Conservation (phyloP, 1,140 invertebrate species). For the Zaprionus davidi region DNA sequence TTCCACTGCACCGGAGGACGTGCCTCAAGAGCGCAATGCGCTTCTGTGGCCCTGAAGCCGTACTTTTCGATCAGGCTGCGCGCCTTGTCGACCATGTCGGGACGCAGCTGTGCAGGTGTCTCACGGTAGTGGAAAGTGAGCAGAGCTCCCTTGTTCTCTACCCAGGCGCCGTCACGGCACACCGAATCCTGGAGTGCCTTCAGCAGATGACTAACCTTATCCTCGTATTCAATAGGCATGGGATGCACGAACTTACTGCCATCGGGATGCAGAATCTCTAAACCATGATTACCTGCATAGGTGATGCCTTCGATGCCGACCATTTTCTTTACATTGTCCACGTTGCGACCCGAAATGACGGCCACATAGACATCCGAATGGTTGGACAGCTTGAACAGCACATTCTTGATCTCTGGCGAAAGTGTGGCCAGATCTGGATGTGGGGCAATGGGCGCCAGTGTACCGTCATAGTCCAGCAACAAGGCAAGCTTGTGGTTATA, state of each 20-base stretch:
- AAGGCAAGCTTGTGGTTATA: conserved; percentile 93
- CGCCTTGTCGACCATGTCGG: conserved; percentile 88
- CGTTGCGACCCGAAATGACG: conserved; percentile 93
- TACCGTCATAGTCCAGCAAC: conserved; percentile 95
- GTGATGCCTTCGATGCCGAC: conserved; percentile 95
- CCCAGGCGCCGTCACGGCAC: conserved; percentile 94
- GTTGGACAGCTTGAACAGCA: conserved; percentile 93
- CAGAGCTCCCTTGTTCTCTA: conserved; percentile 95
- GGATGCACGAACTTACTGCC: conserved; percentile 95
- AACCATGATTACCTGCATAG: conserved; percentile 95
- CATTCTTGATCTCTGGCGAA: conserved; percentile 93
- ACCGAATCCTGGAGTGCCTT: conserved; percentile 93
- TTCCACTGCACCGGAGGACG: conserved; percentile 96
- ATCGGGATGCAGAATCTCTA: conserved; percentile 95
- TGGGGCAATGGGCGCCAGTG: conserved; percentile 93
- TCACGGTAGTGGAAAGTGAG: conserved; percentile 95
- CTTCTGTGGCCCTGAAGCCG: conserved; percentile 91
- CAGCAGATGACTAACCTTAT: conserved; percentile 91
- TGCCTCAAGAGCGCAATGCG: conserved; percentile 94
- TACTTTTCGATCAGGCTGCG: conserved; percentile 89
- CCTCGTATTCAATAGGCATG: conserved; percentile 93
- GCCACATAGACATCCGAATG: conserved; percentile 95
- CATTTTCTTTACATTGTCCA: conserved; percentile 95
- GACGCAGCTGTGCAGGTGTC: conserved; percentile 88
- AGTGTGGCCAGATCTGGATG: conserved; percentile 94